Percentiles rank a stretch among this genome's conserved stretches.
Conservation (phyloP, 2,888 invertebrate species). For the Alcis repandata region DNA sequence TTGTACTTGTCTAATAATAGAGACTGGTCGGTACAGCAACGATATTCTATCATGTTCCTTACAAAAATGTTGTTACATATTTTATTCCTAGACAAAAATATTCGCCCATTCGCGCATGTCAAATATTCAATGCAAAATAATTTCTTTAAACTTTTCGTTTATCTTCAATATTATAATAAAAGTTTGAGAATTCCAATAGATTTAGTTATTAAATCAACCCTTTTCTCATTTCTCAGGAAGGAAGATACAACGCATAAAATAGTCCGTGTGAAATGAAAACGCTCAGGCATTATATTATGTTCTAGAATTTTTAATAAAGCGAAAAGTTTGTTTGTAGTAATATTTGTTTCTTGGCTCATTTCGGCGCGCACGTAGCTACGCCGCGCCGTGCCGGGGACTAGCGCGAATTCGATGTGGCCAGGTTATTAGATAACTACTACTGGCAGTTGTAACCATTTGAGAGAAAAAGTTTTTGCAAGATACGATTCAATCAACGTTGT, state of each 20-base stretch:
- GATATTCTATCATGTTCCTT: not conserved
- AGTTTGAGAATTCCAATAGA: not conserved
- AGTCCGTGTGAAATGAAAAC: constrained; percentile 45
- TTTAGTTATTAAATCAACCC: not conserved
- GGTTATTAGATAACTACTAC: constrained; percentile 4
- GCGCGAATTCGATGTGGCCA: constrained; percentile 10
- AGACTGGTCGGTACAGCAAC: not conserved
- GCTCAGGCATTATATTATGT: constrained; percentile 43
- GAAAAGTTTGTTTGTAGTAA: constrained; percentile 69
- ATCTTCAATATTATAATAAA: not conserved
- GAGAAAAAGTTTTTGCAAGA: not conserved
- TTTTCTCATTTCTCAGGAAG: constrained; percentile 13
- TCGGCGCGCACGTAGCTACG: constrained; percentile 50
- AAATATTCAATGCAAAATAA: too few species aligned
- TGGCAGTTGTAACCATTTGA: not conserved
- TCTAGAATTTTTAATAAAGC: constrained; percentile 67
- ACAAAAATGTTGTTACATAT: not conserved
- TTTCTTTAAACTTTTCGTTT: too few species aligned
- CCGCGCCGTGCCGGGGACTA: constrained; percentile 32
- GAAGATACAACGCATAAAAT: constrained; percentile 23
- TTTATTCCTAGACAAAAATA: too few species aligned
- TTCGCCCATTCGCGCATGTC: too few species aligned
- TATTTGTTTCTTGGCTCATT: constrained; percentile 70
- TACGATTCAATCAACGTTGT: not conserved
- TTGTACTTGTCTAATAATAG: too few species aligned